Evolutionary conservation across 1,140 invertebrate genomes (phyloP).

Genomic region (Heterodera schachtii): DNA sequence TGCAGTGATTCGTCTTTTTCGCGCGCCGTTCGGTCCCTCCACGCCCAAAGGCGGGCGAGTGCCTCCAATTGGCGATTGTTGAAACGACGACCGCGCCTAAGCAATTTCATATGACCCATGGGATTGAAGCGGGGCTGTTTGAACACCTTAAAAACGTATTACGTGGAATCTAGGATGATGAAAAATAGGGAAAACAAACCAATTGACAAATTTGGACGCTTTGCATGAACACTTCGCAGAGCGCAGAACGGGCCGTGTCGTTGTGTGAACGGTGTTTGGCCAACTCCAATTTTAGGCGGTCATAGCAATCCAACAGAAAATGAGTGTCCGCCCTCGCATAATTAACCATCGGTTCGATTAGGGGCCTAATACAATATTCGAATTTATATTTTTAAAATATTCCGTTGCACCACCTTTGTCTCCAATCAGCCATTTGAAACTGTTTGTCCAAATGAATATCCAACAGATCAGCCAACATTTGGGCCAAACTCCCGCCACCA

Average conservation of each 20-base stretch:
- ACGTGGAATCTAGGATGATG: too few relatives aligned
- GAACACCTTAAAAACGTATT: slow-evolving; percentile 73
- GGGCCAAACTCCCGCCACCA: slow-evolving; percentile 76
- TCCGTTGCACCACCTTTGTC: slow-evolving; percentile 68
- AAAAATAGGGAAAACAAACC: slow-evolving; percentile 54
- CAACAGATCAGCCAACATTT: slow-evolving; percentile 80
- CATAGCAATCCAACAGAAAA: slow-evolving; percentile 89
- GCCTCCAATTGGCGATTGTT: slow-evolving; percentile 83
- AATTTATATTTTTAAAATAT: background rate
- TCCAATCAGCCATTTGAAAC: slow-evolving; percentile 93
- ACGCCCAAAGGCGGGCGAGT: slow-evolving; percentile 77
- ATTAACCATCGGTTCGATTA: slow-evolving; percentile 79
- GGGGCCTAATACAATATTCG: slow-evolving; percentile 71
- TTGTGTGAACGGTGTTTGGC: slow-evolving; percentile 74
- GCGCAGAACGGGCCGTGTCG: slow-evolving; percentile 70
- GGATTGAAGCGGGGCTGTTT: slow-evolving; percentile 77
- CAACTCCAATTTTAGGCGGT: slow-evolving; percentile 79
- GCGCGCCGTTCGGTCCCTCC: slow-evolving; percentile 84
- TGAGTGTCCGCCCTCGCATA: slow-evolving; percentile 95
- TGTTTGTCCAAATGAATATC: slow-evolving; percentile 81
- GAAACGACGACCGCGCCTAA: slow-evolving; percentile 79
- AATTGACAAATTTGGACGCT: slow-evolving; percentile 76
- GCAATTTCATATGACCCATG: slow-evolving; percentile 76
- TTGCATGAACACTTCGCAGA: slow-evolving; percentile 70
- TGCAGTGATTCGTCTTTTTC: slow-evolving; percentile 86